These are phyloP conservation scores for Diceros bicornis DNA, from an alignment of 2,797 vertebrate species.

Conservation along the genomic window DNA sequence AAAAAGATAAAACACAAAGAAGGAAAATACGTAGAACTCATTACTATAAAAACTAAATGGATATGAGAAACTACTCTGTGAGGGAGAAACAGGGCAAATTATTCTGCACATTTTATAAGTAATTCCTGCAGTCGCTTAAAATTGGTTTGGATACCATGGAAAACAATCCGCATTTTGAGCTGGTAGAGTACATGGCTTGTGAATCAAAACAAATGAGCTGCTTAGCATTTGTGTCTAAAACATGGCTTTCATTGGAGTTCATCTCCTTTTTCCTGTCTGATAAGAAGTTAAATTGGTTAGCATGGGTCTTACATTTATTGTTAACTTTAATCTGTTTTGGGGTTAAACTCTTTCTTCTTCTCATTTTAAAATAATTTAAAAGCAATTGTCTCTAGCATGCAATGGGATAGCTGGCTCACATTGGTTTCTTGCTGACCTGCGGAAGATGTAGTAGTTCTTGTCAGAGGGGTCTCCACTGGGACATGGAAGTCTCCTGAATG, in stretches of 20 bases:
- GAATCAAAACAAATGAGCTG: not conserved
- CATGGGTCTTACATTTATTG: not conserved
- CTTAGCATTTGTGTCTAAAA: not conserved
- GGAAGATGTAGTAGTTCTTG: rapidly evolving
- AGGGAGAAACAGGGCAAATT: not conserved
- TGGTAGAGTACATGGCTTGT: not conserved
- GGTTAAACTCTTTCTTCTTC: conserved; percentile 43
- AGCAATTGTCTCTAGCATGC: not conserved
- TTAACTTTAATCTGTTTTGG: conserved; percentile 12
- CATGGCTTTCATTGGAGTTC: not conserved
- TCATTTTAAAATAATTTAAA: conserved; percentile 69
- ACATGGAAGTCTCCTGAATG: not conserved
- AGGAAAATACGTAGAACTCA: not conserved
- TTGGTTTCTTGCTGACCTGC: not conserved
- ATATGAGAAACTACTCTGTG: not conserved
- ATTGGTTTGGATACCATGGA: not conserved
- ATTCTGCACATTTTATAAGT: not conserved
- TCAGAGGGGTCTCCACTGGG: not conserved
- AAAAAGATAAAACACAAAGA: not conserved
- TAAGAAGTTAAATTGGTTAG: conserved; percentile 52
- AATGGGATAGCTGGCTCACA: rapidly evolving
- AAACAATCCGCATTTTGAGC: not conserved
- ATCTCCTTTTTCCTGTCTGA: not conserved
- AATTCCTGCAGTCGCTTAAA: not conserved
- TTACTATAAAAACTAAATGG: not conserved